Evolutionary conservation across 2,888 invertebrate genomes (phyloP), one percentile per base, ranked within the genome.

Genomic region (Trichacis sp.): DNA sequence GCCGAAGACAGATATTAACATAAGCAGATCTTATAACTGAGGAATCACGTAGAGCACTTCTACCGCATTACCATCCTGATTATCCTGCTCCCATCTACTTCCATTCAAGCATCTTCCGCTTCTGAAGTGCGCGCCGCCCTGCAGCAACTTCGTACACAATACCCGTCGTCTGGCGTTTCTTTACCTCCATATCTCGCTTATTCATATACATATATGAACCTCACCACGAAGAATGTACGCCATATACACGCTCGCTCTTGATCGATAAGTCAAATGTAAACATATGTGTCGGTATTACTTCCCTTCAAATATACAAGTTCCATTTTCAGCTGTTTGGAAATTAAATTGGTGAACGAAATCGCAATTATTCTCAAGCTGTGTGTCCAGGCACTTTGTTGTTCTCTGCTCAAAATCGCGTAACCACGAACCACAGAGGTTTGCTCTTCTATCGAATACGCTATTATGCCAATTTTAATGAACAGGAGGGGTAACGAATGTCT

Each of bases 11-110:
- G 76, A 74, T 77, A 79, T 78, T 77, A 79, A 78, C 77, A 75
- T 78, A 78, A 79, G 74, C 77, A 77, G 78, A 77, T 78, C 76
- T 71, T 78, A 70, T 74, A 77, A 72, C 67, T 71, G 66, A 67
- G 76, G 69, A 76, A 76, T 76, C 79, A 78, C 77, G 77, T 77
- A 77, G 70, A 73, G 73, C 71, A 72, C 71, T 73, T 76, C 70
- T 69, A 72, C 69, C 70, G 75, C 74, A 75, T 78, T 78, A 78
- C 77, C 77, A 77, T 78, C 77, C 74, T 77, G 79, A 79, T 79
- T 77, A 78, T 78, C 78, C 73, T 67, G 67, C 63, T 67, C 65
- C 53, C 56, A 56, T 60, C 63, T 57, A 58, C 49, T 51, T 43
- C 48, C 53, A 42, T 64, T 66, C 60, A 58, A 40, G 33, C 12